Evolutionary conservation across 1,140 invertebrate genomes (phyloP), one percentile per base, ranked within the genome.

Genomic region (Leptinotarsa lineolata): DNA sequence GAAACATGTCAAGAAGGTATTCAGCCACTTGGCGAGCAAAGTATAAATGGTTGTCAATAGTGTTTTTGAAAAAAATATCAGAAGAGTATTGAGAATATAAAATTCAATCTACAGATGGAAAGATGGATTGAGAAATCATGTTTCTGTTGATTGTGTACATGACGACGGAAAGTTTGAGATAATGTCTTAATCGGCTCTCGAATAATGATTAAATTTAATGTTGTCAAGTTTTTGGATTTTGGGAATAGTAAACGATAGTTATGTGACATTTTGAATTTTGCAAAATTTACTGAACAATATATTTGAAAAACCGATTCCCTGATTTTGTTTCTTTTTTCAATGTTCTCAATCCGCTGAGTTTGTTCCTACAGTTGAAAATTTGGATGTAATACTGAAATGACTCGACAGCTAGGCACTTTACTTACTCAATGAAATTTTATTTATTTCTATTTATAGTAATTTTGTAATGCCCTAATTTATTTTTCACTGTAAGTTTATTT

Each of bases 1-100:
- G 13, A 86, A 91, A 68, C 91, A 89, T 80, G 83, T 91, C 12
- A 81, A 86, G 8, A 81, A 90, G 70, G 85, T 89, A 44, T 90
- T 90, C 80, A 54, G 76, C 54, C 22, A 80, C 48, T 77, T 79
- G 16, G 15, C 15, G 3, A 59, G 24, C n/a, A 63, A 64, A 45
- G 66, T 63, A 20, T 63, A 30, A 48, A 45, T 68, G 13, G 16
- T 30, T 48, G 30, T 30, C 18, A 16, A 68, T 24, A 48, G 45
- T 68, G 16, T 68, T 68, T 68, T 46, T 68, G 66, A 30, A 20
- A 20, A 58, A 16, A 59, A 59, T n/a, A 59, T n/a, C 11, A 16
- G 8, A 39, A 39, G 30, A 39, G 2, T 39, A 39, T 39, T 39
- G 30, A 11, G 30, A 39, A 5, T 6, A 11, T 39, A 4, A 39